phyloP scores from a whole-genome alignment of 2,797 vertebrate species.

The Diglossa cyanea region DNA sequence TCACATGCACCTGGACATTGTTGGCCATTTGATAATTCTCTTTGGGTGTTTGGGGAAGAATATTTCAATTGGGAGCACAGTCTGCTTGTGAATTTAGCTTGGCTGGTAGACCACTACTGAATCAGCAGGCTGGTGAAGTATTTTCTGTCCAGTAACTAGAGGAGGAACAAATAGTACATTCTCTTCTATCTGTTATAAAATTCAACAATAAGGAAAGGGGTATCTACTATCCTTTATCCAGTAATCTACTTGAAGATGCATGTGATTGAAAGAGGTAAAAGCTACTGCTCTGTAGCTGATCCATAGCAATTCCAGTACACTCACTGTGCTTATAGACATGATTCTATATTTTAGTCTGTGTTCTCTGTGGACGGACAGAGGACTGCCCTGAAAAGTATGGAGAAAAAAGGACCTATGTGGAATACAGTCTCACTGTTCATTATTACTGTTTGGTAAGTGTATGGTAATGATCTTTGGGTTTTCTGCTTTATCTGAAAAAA shows the following conservation, averaged over 20 bases:
- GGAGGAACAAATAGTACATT: background rate
- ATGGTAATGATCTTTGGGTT: background rate
- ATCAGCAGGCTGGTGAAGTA: background rate
- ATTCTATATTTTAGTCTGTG: constrained; percentile 79
- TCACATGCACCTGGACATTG: background rate
- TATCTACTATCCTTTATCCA: background rate
- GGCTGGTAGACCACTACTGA: background rate
- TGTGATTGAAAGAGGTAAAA: background rate
- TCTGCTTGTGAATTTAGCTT: background rate
- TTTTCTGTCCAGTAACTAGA: background rate
- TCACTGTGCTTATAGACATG: background rate
- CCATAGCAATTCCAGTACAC: background rate
- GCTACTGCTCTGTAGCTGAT: background rate
- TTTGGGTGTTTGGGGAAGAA: background rate
- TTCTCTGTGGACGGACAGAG: constrained; percentile 84
- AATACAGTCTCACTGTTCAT: constrained; percentile 86
- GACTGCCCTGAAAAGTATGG: constrained; percentile 90
- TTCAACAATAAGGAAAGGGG: background rate
- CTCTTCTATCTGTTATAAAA: background rate
- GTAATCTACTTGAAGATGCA: background rate
- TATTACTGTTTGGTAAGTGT: constrained; percentile 92
- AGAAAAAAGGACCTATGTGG: constrained; percentile 84
- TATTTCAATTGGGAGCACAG: background rate
- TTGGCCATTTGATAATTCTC: background rate
- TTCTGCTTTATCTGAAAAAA: background rate